phyloP scores from a whole-genome alignment of 2,113 vertebrate genomes.

The Spea multiplicata region DNA sequence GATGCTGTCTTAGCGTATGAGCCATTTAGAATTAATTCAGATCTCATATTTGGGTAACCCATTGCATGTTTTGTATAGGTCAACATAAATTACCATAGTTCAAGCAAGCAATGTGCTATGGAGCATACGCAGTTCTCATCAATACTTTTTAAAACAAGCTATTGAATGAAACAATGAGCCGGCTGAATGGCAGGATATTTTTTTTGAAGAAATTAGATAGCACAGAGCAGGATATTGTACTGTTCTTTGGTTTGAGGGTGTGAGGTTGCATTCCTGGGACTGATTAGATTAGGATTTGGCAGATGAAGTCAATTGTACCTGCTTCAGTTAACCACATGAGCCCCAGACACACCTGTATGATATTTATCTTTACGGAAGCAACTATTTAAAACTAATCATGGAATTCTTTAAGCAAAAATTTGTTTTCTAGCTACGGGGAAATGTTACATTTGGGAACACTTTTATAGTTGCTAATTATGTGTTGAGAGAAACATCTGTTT shows the following conservation, averaged over 20 bases:
- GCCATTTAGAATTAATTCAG: too few relatives aligned
- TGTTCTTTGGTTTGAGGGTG: not conserved
- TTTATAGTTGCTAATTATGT: too few relatives aligned
- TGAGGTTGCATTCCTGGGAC: not conserved
- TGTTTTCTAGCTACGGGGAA: too few relatives aligned
- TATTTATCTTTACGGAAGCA: too few relatives aligned
- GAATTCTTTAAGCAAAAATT: too few relatives aligned
- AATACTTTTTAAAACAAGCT: constrained; percentile 17
- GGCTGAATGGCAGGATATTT: not conserved
- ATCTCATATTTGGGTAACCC: too few relatives aligned
- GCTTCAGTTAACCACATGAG: not conserved
- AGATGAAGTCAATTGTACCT: not conserved
- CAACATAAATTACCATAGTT: too few relatives aligned
- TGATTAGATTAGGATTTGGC: not conserved
- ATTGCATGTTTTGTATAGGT: too few relatives aligned
- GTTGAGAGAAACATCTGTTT: too few relatives aligned
- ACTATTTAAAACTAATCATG: too few relatives aligned
- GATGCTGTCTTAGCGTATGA: too few relatives aligned
- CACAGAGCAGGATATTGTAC: not conserved
- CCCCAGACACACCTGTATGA: not conserved
- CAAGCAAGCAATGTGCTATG: not conserved
- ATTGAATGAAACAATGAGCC: constrained; percentile 10
- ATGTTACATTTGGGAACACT: too few relatives aligned
- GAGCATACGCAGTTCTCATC: not conserved
- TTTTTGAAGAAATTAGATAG: constrained; percentile 18